phyloP scores from a whole-genome alignment of 2,888 invertebrate genomes.

The Erebia palarica region DNA sequence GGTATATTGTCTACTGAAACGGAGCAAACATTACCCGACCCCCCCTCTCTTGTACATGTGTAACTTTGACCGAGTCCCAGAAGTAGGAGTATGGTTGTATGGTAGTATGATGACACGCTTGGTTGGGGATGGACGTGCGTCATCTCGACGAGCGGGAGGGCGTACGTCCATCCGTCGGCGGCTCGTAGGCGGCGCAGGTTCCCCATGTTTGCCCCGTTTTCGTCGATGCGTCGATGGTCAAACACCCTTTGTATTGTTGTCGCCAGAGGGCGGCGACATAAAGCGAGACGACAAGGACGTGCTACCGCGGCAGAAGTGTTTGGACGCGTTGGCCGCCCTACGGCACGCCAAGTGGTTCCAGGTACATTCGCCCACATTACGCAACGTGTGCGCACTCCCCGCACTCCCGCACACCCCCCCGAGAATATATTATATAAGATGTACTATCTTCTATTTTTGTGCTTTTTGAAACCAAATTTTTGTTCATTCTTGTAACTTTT shows the following conservation, averaged over 20 bases:
- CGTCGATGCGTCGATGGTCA: slow-evolving; percentile 85
- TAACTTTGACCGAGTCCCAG: background rate
- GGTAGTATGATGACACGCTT: background rate
- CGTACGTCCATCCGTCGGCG: background rate
- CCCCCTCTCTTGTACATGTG: slow-evolving; percentile 25
- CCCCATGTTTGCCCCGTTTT: slow-evolving; percentile 78
- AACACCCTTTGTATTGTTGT: slow-evolving; percentile 87
- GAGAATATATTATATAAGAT: background rate
- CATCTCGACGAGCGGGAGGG: background rate
- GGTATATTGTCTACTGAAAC: slow-evolving; percentile 76
- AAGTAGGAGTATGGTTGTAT: background rate
- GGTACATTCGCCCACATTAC: slow-evolving; percentile 86
- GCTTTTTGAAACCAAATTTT: slow-evolving; percentile 29
- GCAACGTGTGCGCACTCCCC: slow-evolving; percentile 69
- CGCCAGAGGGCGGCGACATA: slow-evolving; percentile 84
- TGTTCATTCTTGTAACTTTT: slow-evolving; percentile 43
- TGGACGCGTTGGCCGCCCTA: slow-evolving; percentile 99
- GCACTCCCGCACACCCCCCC: slow-evolving; percentile 26
- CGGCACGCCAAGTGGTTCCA: slow-evolving; percentile 99
- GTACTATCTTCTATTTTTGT: background rate
- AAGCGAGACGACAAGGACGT: slow-evolving; percentile 94
- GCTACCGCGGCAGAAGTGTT: slow-evolving; percentile 99
- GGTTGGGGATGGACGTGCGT: slow-evolving; percentile 1
- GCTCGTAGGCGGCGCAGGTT: background rate
- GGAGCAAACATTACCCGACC: slow-evolving; percentile 73